Conservation (phyloP, 2,888 invertebrate genomes). For the Graphium colonna region DNA sequence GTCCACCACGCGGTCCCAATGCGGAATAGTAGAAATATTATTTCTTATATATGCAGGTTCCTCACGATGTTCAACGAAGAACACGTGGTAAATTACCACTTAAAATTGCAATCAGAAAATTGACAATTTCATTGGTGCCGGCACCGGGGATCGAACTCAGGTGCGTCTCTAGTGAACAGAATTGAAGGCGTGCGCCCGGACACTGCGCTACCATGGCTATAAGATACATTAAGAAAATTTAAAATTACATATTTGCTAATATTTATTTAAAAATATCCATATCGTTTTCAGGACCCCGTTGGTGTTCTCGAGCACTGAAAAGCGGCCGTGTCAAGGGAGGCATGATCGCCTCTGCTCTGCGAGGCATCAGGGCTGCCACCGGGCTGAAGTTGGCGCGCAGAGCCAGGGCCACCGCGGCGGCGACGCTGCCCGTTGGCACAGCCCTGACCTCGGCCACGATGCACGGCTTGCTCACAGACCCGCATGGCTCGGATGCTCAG, state of each 20-base stretch:
- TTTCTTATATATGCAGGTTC: too few relatives aligned
- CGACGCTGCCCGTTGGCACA: constrained; percentile 24
- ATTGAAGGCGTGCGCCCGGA: too few relatives aligned
- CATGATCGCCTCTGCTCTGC: constrained; percentile 9
- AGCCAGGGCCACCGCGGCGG: constrained; percentile 29
- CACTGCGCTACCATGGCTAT: too few relatives aligned
- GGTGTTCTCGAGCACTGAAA: neutral
- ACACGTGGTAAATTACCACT: too few relatives aligned
- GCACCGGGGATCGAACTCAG: too few relatives aligned
- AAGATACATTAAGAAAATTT: too few relatives aligned
- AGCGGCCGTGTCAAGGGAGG: neutral
- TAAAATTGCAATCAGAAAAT: too few relatives aligned
- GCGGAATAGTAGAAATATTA: too few relatives aligned
- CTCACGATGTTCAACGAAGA: too few relatives aligned
- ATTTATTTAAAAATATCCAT: neutral
- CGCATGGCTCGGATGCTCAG: constrained; percentile 36
- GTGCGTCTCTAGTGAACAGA: too few relatives aligned
- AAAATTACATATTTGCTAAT: neutral
- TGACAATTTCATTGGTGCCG: too few relatives aligned
- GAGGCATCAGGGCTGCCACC: constrained; percentile 24
- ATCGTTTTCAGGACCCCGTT: neutral
- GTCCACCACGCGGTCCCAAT: too few relatives aligned
- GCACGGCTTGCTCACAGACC: constrained; percentile 23
- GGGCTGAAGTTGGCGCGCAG: constrained; percentile 22
- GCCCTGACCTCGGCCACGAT: constrained; percentile 20